A percentile compares a stretch with the other conserved stretches of the same genome.
These are phyloP conservation scores for Cosmia trapezina DNA, from an alignment of 2,888 invertebrate genomes.

Conservation along the genomic window DNA sequence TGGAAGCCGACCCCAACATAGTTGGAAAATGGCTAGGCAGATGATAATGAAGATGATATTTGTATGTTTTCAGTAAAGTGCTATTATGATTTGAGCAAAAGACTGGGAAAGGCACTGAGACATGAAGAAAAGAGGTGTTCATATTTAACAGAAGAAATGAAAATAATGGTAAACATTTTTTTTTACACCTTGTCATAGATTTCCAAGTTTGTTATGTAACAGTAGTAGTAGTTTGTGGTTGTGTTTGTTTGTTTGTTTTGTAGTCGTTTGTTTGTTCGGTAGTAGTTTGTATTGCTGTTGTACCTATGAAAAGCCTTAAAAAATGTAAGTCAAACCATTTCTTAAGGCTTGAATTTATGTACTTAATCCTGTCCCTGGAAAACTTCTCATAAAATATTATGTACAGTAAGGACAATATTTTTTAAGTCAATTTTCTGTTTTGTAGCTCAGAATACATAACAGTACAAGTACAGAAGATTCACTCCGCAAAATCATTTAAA, in stretches of 20 bases:
- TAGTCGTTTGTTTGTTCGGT: no score
- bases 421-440: background rate
- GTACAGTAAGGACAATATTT: background rate
- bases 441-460: no score
- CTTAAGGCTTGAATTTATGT: background rate
- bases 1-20: no score
- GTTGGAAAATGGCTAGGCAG: no score
- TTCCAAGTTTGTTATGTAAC: background rate
- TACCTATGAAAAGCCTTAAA: background rate
- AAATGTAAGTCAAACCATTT: background rate
- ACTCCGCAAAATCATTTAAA: no score
- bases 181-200: background rate
- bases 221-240: no score
- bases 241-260: no score
- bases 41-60: no score
- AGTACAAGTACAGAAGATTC: no score
- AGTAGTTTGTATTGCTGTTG: background rate
- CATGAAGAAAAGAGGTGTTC: constrained; percentile 97
- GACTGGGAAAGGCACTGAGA: constrained; percentile 95
- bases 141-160: constrained; percentile 96
- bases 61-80: constrained; percentile 92
- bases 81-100: constrained; percentile 98
- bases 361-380: background rate
- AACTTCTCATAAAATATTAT: background rate
- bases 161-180: constrained; percentile 92